phyloP scores from a whole-genome alignment of 2,113 vertebrate species.

The Neomonachus schauinslandi region DNA sequence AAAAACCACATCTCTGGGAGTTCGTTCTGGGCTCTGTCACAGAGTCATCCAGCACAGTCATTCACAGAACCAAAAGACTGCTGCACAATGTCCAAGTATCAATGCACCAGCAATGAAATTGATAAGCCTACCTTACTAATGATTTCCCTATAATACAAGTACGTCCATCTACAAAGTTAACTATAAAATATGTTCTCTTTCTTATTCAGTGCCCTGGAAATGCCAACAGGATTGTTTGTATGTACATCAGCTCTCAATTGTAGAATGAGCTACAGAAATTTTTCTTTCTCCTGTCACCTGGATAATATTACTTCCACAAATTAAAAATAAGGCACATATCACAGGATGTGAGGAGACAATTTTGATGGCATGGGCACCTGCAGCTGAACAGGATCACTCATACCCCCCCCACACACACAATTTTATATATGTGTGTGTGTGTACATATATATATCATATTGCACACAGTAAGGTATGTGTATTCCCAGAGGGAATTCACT shows the following conservation, averaged over 20 bases:
- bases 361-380: neutral
- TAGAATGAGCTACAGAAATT: slow-evolving; percentile 53
- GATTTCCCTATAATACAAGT: neutral
- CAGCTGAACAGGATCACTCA: neutral
- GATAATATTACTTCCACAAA: slow-evolving; percentile 66
- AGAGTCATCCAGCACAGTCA: neutral
- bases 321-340: slow-evolving; percentile 65
- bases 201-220: slow-evolving; percentile 50
- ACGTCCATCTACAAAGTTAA: slow-evolving; percentile 38
- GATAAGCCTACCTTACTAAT: slow-evolving; percentile 44
- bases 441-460: neutral
- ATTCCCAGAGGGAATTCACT: neutral
- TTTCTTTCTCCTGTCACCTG: slow-evolving; percentile 53
- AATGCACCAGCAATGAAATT: slow-evolving; percentile 23
- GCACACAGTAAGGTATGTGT: neutral
- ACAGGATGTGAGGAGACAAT: slow-evolving; percentile 5
- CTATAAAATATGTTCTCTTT: slow-evolving; percentile 24
- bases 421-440: neutral
- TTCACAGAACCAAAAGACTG: neutral
- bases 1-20: neutral
- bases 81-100: neutral
- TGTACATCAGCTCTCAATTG: neutral
- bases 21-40: neutral
- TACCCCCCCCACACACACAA: neutral
- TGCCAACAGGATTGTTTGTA: slow-evolving; percentile 34